Conservation (phyloP, 2,113 vertebrate genomes). For the Rousettus leschenaultii region DNA sequence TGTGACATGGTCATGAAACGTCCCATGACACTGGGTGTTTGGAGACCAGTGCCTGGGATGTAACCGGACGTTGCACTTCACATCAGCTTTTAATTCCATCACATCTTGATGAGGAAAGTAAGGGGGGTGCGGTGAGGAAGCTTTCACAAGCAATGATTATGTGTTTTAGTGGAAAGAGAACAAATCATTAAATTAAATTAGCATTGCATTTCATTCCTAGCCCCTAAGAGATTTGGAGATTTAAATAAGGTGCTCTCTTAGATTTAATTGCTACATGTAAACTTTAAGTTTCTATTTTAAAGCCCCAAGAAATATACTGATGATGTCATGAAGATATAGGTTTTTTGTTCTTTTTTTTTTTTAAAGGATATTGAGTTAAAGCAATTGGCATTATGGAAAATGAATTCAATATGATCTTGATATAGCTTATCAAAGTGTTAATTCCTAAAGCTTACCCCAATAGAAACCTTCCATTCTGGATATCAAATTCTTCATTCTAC, state of each 20-base stretch:
- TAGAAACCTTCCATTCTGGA: background rate
- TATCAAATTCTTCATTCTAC: background rate
- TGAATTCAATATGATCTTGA: background rate
- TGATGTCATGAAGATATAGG: slow-evolving; percentile 25
- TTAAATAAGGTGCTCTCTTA: slow-evolving; percentile 72
- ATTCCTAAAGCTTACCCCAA: background rate
- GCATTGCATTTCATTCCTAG: slow-evolving; percentile 74
- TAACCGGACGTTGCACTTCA: slow-evolving; percentile 34
- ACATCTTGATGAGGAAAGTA: slow-evolving; percentile 54
- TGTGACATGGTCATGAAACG: slow-evolving; percentile 3
- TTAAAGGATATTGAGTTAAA: background rate
- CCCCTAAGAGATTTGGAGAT: slow-evolving; percentile 65
- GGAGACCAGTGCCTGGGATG: background rate
- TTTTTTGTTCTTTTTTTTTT: background rate
- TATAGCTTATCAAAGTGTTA: background rate
- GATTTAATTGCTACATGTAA: slow-evolving; percentile 66
- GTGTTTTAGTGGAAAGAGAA: slow-evolving; percentile 69
- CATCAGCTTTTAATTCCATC: slow-evolving; percentile 70
- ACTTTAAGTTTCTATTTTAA: slow-evolving; percentile 59
- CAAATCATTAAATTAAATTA: slow-evolving; percentile 79
- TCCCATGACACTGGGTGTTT: slow-evolving; percentile 22
- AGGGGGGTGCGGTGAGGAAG: background rate
- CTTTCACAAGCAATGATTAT: slow-evolving; percentile 70
- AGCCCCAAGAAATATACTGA: slow-evolving; percentile 6
- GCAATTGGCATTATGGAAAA: background rate